phyloP scores from a whole-genome alignment of 2,113 vertebrate genomes.

The Albula goreensis region DNA sequence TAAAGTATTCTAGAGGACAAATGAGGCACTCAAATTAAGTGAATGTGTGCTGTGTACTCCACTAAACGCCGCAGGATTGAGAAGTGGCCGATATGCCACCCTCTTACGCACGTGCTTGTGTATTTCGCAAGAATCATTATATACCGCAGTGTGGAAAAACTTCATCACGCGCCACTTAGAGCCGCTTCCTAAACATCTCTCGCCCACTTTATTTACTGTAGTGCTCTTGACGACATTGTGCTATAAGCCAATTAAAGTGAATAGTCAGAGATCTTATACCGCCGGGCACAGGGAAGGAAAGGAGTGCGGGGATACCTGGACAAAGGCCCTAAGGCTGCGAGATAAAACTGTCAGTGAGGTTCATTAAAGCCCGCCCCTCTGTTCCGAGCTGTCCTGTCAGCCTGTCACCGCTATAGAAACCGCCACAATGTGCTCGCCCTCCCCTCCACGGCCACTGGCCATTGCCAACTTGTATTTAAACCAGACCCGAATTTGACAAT shows the following conservation, averaged over 20 bases:
- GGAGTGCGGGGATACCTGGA: slow-evolving; percentile 64
- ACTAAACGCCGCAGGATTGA: neutral
- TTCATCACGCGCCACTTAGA: slow-evolving; percentile 23
- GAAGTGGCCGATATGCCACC: neutral
- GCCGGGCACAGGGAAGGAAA: slow-evolving; percentile 29
- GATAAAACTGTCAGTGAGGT: slow-evolving; percentile 77
- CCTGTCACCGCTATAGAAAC: slow-evolving; percentile 79
- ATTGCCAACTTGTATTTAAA: slow-evolving; percentile 75
- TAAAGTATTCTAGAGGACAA: neutral
- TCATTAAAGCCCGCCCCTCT: slow-evolving; percentile 74
- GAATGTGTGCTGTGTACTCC: neutral
- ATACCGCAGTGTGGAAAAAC: slow-evolving; percentile 14
- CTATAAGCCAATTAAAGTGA: slow-evolving; percentile 43
- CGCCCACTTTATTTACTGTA: slow-evolving; percentile 35
- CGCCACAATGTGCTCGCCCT: slow-evolving; percentile 76
- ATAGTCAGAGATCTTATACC: slow-evolving; percentile 50
- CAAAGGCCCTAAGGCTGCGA: slow-evolving; percentile 79
- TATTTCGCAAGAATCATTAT: slow-evolving; percentile 13
- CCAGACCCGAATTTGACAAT: slow-evolving; percentile 76
- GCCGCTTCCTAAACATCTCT: slow-evolving; percentile 31
- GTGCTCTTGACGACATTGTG: slow-evolving; percentile 37
- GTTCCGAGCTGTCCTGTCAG: slow-evolving; percentile 81
- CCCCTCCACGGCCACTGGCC: slow-evolving; percentile 73
- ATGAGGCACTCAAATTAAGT: neutral
- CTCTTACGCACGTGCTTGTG: slow-evolving; percentile 18